Conservation (phyloP, 2,113 vertebrate species). For the Sphaerodactylus townsendi region DNA sequence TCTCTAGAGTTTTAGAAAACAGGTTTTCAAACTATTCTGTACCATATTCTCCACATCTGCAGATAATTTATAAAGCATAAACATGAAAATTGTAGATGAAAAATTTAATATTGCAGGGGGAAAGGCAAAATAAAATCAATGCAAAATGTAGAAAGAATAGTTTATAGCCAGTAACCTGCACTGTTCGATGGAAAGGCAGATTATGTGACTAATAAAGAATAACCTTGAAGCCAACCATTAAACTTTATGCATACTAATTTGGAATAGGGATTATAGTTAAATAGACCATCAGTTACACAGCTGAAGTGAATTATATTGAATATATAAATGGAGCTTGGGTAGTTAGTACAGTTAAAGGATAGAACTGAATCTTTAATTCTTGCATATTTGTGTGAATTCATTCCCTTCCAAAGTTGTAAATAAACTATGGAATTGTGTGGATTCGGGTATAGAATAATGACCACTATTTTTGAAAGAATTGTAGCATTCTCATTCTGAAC, state of each 20-base stretch:
- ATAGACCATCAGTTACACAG: constrained; percentile 26
- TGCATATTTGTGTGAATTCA: neutral
- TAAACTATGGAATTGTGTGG: neutral
- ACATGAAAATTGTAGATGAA: constrained; percentile 42
- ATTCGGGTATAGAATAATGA: neutral
- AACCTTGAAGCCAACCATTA: constrained; percentile 52
- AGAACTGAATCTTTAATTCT: constrained; percentile 2
- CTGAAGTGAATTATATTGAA: constrained; percentile 17
- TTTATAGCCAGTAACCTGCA: constrained; percentile 52
- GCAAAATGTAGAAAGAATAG: constrained; percentile 44
- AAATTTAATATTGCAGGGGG: constrained; percentile 51
- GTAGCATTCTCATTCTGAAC: neutral
- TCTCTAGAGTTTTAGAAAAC: constrained; percentile 66
- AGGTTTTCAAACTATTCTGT: constrained; percentile 47
- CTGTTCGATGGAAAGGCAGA: constrained; percentile 51
- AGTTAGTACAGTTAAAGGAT: neutral
- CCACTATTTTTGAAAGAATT: neutral
- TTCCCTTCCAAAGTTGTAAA: neutral
- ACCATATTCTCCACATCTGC: constrained; percentile 51
- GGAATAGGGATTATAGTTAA: constrained; percentile 29
- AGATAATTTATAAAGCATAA: constrained; percentile 60
- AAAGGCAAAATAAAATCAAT: constrained; percentile 47
- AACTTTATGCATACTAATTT: constrained; percentile 30
- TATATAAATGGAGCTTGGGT: neutral
- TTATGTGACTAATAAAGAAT: constrained; percentile 56